A percentile compares a stretch with the other conserved stretches of the same genome.
Conservation (phyloP, 2,113 vertebrate species). For the Chamaea fasciata region DNA sequence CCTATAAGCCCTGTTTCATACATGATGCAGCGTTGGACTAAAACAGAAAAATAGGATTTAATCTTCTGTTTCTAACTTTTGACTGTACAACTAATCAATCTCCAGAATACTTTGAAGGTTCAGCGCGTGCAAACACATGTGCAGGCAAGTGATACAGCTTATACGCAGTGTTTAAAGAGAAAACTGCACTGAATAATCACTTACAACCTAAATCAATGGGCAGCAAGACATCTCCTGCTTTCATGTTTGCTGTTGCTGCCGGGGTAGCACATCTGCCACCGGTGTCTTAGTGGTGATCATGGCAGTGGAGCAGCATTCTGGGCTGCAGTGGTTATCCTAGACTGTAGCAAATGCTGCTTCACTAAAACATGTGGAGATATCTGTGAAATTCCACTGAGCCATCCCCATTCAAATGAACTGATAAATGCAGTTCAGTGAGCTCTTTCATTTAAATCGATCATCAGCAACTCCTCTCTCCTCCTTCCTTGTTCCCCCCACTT, state of each 20-base stretch:
- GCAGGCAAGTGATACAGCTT: neutral
- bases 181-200: neutral
- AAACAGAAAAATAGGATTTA: neutral
- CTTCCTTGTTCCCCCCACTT: neutral
- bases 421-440: neutral
- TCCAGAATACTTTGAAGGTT: neutral
- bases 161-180: neutral
- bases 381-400: neutral
- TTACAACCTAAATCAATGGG: neutral
- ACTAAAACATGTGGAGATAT: neutral
- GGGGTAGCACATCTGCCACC: neutral
- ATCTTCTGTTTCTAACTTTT: neutral
- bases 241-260: neutral
- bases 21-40: neutral
- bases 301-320: neutral
- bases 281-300: fast-evolving
- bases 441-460: neutral
- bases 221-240: neutral
- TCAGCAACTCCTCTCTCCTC: neutral
- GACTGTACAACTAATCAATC: neutral
- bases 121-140: neutral
- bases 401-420: neutral
- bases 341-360: neutral
- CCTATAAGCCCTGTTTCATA: neutral
- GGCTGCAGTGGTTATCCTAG: neutral